Percentiles rank a stretch among this genome's conserved stretches.
Evolutionary conservation across 1,140 invertebrate genomes (phyloP).

Genomic region (Bombus polaris): DNA sequence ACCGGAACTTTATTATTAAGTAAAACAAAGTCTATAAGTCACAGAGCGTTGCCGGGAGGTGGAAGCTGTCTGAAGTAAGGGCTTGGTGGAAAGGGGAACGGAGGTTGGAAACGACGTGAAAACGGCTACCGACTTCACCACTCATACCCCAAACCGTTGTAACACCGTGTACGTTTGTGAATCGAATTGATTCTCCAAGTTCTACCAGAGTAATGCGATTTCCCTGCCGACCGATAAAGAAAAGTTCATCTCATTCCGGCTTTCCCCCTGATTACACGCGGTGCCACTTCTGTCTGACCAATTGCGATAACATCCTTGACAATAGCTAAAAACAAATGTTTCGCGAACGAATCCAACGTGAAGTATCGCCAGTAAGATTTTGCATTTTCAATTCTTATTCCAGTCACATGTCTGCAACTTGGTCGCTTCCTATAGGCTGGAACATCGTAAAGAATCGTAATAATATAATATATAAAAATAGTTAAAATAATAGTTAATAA

Average conservation of each 20-base stretch:
- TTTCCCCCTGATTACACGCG: constrained; percentile 7
- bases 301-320: not conserved
- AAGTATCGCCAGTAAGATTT: not conserved
- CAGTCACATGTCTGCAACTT: too few species aligned
- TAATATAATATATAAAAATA: not conserved
- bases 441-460: not conserved
- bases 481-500: too few species aligned
- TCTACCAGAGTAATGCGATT: constrained; percentile 56
- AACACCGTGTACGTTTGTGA: constrained; percentile 34
- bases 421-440: too few species aligned
- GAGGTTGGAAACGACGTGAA: constrained; percentile 1
- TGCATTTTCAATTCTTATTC: not conserved
- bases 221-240: constrained; percentile 36
- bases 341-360: not conserved
- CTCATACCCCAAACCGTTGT: constrained; percentile 25
- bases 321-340: too few species aligned
- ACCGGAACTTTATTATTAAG: constrained; percentile 71
- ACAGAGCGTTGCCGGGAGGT: constrained; percentile 12
- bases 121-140: constrained; percentile 46
- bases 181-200: constrained; percentile 69
- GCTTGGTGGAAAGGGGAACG: not conserved
- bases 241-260: constrained; percentile 43
- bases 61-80: not conserved
- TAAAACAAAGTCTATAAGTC: constrained; percentile 69
- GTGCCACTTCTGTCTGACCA: not conserved